phyloP scores from a whole-genome alignment of 2,113 vertebrate genomes.

The Megaceryle torquata region DNA sequence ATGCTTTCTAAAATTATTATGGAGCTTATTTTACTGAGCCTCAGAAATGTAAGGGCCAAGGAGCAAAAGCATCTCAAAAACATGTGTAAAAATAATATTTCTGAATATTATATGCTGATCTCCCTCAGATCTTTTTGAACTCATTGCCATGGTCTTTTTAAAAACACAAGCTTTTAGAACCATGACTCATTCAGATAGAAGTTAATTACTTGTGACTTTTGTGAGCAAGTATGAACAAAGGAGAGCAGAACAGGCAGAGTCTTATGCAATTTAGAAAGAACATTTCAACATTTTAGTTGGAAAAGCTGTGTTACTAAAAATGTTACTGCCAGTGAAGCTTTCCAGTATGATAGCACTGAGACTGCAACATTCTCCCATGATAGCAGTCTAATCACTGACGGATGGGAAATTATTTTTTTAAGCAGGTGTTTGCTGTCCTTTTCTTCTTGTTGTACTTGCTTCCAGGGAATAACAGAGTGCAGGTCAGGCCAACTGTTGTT shows the following conservation, averaged over 20 bases:
- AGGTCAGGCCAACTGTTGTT: not conserved
- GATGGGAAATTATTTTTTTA: not conserved
- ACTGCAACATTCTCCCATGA: not conserved
- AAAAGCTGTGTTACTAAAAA: constrained; percentile 40
- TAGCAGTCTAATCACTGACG: not conserved
- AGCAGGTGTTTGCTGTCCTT: constrained; percentile 3
- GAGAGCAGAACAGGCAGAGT: not conserved
- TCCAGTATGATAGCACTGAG: not conserved
- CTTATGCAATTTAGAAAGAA: constrained; percentile 33
- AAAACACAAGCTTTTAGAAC: constrained; percentile 32
- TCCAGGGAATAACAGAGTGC: not conserved
- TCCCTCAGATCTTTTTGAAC: not conserved
- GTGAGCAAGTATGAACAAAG: constrained; percentile 33
- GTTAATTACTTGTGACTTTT: constrained; percentile 23
- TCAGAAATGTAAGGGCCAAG: not conserved
- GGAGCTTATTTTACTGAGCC: not conserved
- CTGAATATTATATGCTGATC: not conserved
- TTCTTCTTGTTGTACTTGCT: not conserved
- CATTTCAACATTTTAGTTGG: constrained; percentile 7
- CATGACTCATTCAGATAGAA: constrained; percentile 28
- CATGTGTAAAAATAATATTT: not conserved
- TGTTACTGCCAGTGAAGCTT: constrained; percentile 3
- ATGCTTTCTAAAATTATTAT: not conserved
- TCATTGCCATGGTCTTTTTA: not conserved
- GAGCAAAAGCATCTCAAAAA: not conserved